These are phyloP conservation scores for Pteria penguin DNA, from an alignment of 2,888 invertebrate genomes.

Conservation along the genomic window DNA sequence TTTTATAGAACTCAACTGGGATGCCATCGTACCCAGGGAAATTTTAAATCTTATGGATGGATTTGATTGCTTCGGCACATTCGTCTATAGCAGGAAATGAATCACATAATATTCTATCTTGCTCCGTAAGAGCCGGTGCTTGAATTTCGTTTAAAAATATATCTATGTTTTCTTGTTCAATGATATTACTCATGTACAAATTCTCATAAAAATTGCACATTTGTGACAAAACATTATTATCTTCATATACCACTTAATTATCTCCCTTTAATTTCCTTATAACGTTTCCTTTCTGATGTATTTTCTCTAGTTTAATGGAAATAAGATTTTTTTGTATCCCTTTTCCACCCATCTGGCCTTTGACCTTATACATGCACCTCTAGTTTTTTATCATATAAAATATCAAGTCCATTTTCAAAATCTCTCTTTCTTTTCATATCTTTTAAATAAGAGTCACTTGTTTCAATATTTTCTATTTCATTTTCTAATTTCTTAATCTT, in stretches of 20 bases:
- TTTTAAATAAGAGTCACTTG: background rate
- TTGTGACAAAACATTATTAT: no score
- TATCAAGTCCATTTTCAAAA: background rate
- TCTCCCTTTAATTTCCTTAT: no score
- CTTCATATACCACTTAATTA: no score
- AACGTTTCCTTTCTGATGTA: background rate
- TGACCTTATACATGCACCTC: no score
- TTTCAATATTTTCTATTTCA: constrained; percentile 3
- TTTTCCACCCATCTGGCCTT: no score
- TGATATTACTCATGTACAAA: background rate
- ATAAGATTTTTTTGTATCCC: background rate
- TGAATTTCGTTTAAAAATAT: no score
- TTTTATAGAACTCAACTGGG: background rate
- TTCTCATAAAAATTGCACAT: no score
- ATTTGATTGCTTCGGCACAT: background rate
- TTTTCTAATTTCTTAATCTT: no score
- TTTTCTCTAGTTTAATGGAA: background rate
- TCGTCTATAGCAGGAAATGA: background rate
- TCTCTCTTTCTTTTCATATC: no score
- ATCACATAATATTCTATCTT: constrained; percentile 6
- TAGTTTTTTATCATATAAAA: background rate
- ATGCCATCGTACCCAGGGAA: background rate
- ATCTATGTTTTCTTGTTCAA: background rate
- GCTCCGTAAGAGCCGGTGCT: background rate
- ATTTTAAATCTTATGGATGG: no score